phyloP scores from a whole-genome alignment of 2,113 vertebrate species.

The Cephalopholis sonnerati region DNA sequence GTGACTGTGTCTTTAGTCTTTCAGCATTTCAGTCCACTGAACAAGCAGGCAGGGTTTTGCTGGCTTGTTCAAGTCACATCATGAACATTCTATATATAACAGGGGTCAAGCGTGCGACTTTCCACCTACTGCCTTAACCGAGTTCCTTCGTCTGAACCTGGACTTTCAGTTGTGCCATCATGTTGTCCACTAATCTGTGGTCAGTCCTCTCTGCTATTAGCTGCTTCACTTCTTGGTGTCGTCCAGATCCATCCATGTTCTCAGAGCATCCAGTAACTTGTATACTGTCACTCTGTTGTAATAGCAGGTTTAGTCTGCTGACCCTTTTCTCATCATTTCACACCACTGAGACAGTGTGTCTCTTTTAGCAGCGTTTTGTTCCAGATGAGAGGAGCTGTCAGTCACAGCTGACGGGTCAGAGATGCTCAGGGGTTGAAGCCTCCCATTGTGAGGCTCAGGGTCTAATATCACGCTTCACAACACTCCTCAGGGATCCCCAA shows the following conservation, averaged over 20 bases:
- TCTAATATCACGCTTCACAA: constrained; percentile 75
- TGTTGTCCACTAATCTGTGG: constrained; percentile 8
- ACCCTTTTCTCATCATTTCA: constrained; percentile 27
- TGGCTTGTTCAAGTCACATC: no score
- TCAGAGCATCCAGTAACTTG: constrained; percentile 19
- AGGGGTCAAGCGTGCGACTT: no score
- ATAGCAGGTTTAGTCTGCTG: constrained; percentile 32
- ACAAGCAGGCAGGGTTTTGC: no score
- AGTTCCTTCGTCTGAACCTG: no score
- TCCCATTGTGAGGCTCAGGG: constrained; percentile 57
- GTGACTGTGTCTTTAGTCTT: not conserved
- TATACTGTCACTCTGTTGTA: constrained; percentile 17
- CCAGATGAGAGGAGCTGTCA: constrained; percentile 62
- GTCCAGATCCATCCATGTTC: constrained; percentile 22
- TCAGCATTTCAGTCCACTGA: no score
- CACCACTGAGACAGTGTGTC: constrained; percentile 2
- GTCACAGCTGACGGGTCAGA: constrained; percentile 56
- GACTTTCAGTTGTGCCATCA: not conserved
- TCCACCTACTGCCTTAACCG: no score
- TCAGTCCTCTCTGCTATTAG: not conserved
- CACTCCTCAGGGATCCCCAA: constrained; percentile 44
- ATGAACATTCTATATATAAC: no score
- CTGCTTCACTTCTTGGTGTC: not conserved
- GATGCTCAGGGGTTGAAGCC: constrained; percentile 56
- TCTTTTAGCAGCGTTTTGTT: constrained; percentile 47